Evolutionary conservation across 2,113 vertebrate species (phyloP), one percentile per base, ranked within the genome.

Genomic region (Girardinichthys multiradiatus): DNA sequence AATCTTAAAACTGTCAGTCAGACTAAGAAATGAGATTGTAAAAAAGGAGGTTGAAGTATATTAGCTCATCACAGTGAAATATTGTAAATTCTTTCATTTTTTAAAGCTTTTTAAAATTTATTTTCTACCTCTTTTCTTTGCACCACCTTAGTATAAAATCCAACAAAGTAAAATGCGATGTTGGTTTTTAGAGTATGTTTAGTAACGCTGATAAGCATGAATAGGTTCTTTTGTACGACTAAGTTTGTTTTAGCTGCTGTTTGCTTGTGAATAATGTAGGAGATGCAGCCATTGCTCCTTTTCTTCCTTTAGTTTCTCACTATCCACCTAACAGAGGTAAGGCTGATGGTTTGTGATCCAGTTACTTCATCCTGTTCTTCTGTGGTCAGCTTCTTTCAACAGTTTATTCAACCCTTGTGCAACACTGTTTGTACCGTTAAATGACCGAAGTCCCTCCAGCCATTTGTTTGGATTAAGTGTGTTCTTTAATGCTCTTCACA

Each of bases 51-150:
- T 54, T 64, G 79, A 71, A 79, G 61, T 82, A 87, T 75, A 84
- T 82, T 76, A 77, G 28, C 83, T 92, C 63, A 72, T 90, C 82
- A 80, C 51, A 65, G 64, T 64, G 65, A 74, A 29, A 60, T 29
- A 69, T 21, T 70, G 62, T 58, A 62, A 72, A 68, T 62, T 74
- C 29, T 30, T 42, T 54, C 21, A 12, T 21, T 21, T 64, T 64
- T 57, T 7, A 17, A 42, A 42, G 17, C 13, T 13, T 42, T 42
- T 13, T 42, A 14, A 7, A 45, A 7, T 72, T 65, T 21, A 59
- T 71, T 71, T 21, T 68, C 29, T 82, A 28, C 45, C 51, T 9
- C 24, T 19, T 33, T 1, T n/a, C 42, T 4, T 28, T 27, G 15
- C 37, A 29, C 14, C 12, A 0, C 7, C 3, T 72, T 30, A 9